These are phyloP conservation scores for Junonia oenone DNA, from an alignment of 2,888 invertebrate species.

Conservation along the genomic window DNA sequence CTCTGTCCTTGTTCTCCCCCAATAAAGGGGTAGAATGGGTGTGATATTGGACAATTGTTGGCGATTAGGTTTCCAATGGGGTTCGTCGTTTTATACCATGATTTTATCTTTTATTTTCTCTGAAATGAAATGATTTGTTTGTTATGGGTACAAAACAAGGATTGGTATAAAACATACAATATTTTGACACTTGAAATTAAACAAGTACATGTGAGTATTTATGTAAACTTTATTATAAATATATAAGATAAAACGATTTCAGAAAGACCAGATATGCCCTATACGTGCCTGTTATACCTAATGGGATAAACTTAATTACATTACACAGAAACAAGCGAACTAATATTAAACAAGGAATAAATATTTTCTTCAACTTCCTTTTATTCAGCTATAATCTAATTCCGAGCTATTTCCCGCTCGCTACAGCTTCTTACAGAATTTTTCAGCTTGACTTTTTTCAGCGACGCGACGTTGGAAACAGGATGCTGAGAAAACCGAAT, in stretches of 20 bases:
- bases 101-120: background rate
- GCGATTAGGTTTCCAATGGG: conserved; percentile 1
- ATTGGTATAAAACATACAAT: no score
- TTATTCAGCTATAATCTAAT: conserved; percentile 22
- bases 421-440: conserved; percentile 20
- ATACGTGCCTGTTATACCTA: no score
- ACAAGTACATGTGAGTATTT: no score
- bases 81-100: background rate
- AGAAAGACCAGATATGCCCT: no score
- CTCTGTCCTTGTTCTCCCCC: conserved; percentile 24
- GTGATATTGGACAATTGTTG: conserved; percentile 7
- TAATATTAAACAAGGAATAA: conserved; percentile 10
- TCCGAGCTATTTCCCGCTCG: conserved; percentile 16
- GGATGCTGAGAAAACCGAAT: conserved; percentile 23
- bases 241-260: no score
- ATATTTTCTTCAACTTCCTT: conserved; percentile 15
- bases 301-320: no score
- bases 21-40: conserved; percentile 17
- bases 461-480: conserved; percentile 19
- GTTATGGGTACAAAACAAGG: no score
- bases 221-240: no score
- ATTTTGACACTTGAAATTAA: no score
- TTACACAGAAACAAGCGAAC: conserved; percentile 3
- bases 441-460: conserved; percentile 22
- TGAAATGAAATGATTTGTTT: background rate